phyloP scores from a whole-genome alignment of 2,888 invertebrate species.

The Latrodectus elegans region DNA sequence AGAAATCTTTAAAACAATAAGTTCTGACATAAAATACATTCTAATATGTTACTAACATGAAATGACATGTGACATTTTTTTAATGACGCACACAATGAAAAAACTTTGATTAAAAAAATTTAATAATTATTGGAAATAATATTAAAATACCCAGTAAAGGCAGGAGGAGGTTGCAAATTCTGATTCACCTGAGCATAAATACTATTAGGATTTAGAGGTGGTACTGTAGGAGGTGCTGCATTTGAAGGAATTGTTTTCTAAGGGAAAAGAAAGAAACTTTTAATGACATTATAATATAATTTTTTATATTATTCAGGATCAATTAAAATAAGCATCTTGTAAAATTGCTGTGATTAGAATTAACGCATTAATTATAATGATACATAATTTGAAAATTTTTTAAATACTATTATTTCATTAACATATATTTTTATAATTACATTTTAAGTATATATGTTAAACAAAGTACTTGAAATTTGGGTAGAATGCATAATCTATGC shows the following conservation, averaged over 20 bases:
- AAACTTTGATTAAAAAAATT: background rate
- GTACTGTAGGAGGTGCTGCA: conserved; percentile 16
- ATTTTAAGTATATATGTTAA: too few species aligned
- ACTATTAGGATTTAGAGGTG: conserved; percentile 22
- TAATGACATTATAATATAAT: background rate
- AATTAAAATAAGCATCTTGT: too few species aligned
- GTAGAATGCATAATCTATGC: too few species aligned
- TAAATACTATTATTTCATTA: too few species aligned
- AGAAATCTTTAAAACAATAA: too few species aligned
- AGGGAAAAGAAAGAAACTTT: background rate
- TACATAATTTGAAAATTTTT: too few species aligned
- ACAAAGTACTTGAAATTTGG: too few species aligned
- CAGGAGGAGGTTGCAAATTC: conserved; percentile 5
- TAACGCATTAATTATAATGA: too few species aligned
- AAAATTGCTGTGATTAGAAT: too few species aligned
- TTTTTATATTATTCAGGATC: too few species aligned
- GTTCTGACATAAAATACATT: too few species aligned
- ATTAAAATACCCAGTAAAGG: conserved; percentile 11
- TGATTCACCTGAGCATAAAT: conserved; percentile 32
- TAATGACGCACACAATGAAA: background rate
- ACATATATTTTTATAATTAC: too few species aligned
- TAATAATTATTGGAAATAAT: background rate
- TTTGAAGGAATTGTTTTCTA: conserved; percentile 12
- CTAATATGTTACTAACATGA: background rate
- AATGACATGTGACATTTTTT: background rate